phyloP scores from a whole-genome alignment of 2,888 invertebrate genomes.

The Aromia moschata region DNA sequence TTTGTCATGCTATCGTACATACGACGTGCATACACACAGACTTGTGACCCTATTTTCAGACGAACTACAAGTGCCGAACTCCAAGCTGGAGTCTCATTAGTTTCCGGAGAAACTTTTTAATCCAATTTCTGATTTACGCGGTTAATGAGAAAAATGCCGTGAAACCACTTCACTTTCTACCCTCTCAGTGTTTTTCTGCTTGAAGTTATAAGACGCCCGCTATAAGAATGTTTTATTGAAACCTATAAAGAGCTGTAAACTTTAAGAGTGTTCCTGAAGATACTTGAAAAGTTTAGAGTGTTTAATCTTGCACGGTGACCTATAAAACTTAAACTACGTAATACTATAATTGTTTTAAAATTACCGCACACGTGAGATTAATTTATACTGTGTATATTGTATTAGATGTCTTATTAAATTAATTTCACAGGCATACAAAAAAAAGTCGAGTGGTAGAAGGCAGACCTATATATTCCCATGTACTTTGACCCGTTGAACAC shows the following conservation, averaged over 20 bases:
- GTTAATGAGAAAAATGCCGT: conserved; percentile 43
- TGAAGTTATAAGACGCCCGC: conserved; percentile 30
- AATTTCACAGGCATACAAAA: no score
- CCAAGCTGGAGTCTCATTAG: conserved; percentile 40
- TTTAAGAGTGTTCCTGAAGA: conserved; percentile 6
- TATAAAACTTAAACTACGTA: conserved; percentile 9
- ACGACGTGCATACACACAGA: no score
- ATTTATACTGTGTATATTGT: no score
- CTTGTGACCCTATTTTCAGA: no score
- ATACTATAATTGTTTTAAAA: no score
- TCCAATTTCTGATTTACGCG: conserved; percentile 40
- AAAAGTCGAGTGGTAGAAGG: no score
- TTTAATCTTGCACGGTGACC: conserved; percentile 12
- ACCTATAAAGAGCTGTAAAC: neutral
- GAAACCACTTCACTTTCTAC: conserved; percentile 34
- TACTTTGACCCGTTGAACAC: no score
- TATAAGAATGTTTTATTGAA: conserved; percentile 15
- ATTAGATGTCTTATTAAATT: no score
- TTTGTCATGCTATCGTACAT: no score
- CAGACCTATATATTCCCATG: no score
- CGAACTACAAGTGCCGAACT: no score
- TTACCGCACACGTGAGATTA: no score
- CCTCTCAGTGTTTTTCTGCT: conserved; percentile 29
- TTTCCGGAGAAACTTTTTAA: conserved; percentile 39
- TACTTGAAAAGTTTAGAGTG: conserved; percentile 19